Conservation (phyloP, 2,113 vertebrate species). For the Hyla sarda region DNA sequence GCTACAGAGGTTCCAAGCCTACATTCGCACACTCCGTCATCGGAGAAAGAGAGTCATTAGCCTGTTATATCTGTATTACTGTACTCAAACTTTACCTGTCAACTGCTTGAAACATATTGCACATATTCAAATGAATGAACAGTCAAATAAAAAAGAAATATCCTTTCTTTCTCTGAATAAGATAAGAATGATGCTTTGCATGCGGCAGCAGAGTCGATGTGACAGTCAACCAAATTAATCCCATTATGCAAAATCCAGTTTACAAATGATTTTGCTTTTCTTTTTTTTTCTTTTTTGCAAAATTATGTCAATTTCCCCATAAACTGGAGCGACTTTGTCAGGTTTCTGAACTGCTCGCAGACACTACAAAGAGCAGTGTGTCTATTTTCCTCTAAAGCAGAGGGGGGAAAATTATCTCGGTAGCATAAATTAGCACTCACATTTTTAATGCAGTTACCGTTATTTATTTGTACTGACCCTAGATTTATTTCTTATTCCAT, state of each 20-base stretch:
- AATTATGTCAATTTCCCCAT: slow-evolving; percentile 79
- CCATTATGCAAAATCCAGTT: slow-evolving; percentile 82
- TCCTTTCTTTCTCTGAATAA: slow-evolving; percentile 62
- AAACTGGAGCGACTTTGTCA: slow-evolving; percentile 77
- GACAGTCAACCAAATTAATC: slow-evolving; percentile 83
- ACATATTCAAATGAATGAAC: slow-evolving; percentile 61
- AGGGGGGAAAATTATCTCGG: slow-evolving; percentile 69
- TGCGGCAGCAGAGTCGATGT: slow-evolving; percentile 73
- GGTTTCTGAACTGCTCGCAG: slow-evolving; percentile 71
- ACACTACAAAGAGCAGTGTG: slow-evolving; percentile 66
- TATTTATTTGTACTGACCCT: slow-evolving; percentile 67
- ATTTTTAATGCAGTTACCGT: slow-evolving; percentile 74
- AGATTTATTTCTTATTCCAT: slow-evolving; percentile 38
- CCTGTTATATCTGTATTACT: slow-evolving; percentile 51
- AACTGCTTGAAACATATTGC: slow-evolving; percentile 46
- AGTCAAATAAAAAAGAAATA: slow-evolving; percentile 64
- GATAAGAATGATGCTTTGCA: slow-evolving; percentile 73
- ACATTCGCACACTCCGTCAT: slow-evolving; percentile 46
- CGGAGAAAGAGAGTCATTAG: slow-evolving; percentile 50
- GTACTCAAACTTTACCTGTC: slow-evolving; percentile 54
- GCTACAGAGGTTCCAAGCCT: slow-evolving; percentile 37
- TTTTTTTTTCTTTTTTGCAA: slow-evolving; percentile 63
- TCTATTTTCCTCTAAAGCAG: slow-evolving; percentile 71
- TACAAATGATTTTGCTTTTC: slow-evolving; percentile 75
- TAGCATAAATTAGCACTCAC: slow-evolving; percentile 76